A percentile compares a stretch with the other conserved stretches of the same genome.
phyloP scores from a whole-genome alignment of 2,888 invertebrate species.

The Drosophila monieri region DNA sequence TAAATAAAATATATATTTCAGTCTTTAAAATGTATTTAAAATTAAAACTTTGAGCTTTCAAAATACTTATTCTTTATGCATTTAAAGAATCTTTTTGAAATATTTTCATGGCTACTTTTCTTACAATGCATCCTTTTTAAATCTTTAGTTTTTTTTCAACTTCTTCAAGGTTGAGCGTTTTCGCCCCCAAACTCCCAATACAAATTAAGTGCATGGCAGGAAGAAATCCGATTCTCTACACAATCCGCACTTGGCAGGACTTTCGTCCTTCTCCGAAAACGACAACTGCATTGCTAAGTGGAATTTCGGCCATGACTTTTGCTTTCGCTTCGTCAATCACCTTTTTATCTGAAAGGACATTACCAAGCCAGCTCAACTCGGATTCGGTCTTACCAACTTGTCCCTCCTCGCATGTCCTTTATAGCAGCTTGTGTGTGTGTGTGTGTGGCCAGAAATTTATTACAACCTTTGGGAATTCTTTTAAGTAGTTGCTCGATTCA shows the following conservation, averaged over 20 bases:
- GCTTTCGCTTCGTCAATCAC: conserved; percentile 77
- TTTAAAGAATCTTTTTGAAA: background rate
- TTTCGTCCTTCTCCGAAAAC: conserved; percentile 28
- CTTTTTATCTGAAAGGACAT: conserved; percentile 75
- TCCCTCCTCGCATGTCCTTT: conserved; percentile 54
- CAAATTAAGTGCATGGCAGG: conserved; percentile 45
- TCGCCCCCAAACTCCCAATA: conserved; percentile 35
- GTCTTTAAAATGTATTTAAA: background rate
- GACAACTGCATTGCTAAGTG: conserved; percentile 70
- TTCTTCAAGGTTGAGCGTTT: conserved; percentile 13
- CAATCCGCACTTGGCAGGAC: conserved; percentile 2
- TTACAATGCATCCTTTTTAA: background rate
- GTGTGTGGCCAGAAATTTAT: conserved; percentile 77
- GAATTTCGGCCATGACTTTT: conserved; percentile 75
- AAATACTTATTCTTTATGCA: too few species aligned
- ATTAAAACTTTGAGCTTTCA: too few species aligned
- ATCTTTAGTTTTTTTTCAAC: conserved; percentile 1
- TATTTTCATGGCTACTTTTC: background rate
- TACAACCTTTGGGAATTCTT: conserved; percentile 81
- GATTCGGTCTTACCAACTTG: conserved; percentile 54
- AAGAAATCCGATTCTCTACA: conserved; percentile 15
- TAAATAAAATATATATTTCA: background rate
- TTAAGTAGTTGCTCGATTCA: conserved; percentile 81
- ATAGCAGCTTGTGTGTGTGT: conserved; percentile 26
- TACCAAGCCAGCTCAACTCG: conserved; percentile 57